phyloP scores from a whole-genome alignment of 1,140 invertebrate species.

The Mycetomoellerius zeteki region DNA sequence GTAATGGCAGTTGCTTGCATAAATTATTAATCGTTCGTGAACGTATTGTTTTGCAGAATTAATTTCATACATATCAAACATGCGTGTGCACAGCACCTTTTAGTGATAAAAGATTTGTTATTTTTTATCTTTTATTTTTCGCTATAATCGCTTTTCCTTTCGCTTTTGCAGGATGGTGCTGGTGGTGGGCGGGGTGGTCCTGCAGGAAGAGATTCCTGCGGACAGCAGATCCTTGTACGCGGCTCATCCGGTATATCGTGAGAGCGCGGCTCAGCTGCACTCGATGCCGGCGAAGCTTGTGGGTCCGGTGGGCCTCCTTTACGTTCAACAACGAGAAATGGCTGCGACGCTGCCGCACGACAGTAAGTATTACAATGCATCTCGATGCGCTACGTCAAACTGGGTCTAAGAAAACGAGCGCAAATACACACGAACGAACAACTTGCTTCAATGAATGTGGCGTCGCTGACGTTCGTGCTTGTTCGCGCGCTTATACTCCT shows the following conservation, averaged over 20 bases:
- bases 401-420: neutral
- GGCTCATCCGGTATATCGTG: constrained; percentile 94
- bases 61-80: constrained; percentile 6
- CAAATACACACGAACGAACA: neutral
- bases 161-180: constrained; percentile 91
- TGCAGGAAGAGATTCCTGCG: constrained; percentile 94
- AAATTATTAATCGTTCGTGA: constrained; percentile 21
- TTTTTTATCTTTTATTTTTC: too few relatives aligned
- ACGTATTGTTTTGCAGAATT: constrained; percentile 21
- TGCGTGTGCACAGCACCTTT: neutral
- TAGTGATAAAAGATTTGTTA: neutral
- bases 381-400: neutral
- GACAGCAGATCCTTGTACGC: constrained; percentile 93
- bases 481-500: neutral
- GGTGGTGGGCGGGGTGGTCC: constrained; percentile 93
- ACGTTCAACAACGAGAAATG: constrained; percentile 96
- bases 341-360: constrained; percentile 96
- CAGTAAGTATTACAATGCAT: constrained; percentile 90
- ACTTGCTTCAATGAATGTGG: neutral
- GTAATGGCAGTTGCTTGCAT: constrained; percentile 22
- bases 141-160: neutral
- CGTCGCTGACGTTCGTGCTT: neutral
- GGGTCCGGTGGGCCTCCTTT: constrained; percentile 94
- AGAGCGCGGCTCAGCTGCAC: constrained; percentile 93
- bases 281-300: constrained; percentile 92